Conservation (phyloP, 2,888 invertebrate species). For the Cepaea hortensis region DNA sequence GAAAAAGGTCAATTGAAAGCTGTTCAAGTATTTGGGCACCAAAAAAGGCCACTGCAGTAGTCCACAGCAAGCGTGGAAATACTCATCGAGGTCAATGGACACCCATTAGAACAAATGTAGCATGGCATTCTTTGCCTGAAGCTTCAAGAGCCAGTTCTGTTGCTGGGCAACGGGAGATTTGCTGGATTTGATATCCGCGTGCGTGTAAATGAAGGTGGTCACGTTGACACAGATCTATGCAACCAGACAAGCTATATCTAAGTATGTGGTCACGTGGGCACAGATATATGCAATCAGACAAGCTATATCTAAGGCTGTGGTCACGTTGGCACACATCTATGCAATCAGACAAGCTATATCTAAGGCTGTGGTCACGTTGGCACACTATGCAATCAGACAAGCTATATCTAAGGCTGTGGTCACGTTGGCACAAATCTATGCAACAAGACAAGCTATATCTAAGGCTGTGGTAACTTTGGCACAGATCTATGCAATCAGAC, state of each 20-base stretch:
- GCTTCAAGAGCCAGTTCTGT: not conserved
- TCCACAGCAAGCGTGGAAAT: not conserved
- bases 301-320: no score
- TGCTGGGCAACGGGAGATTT: not conserved
- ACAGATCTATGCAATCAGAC: not conserved
- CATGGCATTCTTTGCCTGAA: not conserved
- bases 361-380: not conserved
- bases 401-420: no score
- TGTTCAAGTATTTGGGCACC: not conserved
- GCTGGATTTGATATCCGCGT: not conserved
- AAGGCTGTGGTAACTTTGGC: not conserved
- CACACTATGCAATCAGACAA: no score
- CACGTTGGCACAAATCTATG: no score
- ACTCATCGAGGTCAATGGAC: not conserved
- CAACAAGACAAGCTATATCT: no score
- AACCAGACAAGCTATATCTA: not conserved
- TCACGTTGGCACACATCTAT: not conserved
- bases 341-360: not conserved
- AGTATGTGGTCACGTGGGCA: not conserved
- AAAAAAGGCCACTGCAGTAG: not conserved
- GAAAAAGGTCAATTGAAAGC: not conserved
- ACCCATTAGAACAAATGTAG: not conserved
- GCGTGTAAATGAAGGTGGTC: not conserved
- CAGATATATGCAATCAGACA: no score
- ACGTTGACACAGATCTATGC: not conserved